Conservation (phyloP, 1,140 invertebrate species). For the Heliconius himera region DNA sequence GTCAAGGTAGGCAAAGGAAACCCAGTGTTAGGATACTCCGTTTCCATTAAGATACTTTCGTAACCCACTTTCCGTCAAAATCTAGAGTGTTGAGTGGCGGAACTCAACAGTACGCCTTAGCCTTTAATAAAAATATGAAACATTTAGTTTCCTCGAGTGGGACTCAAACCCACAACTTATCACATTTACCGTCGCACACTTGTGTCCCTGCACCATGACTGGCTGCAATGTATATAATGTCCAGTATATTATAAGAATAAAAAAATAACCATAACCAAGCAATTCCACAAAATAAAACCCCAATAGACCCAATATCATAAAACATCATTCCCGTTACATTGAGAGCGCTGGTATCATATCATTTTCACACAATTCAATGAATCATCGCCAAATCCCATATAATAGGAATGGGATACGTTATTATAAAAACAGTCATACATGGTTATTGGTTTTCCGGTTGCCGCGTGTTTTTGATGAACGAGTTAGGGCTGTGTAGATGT, state of each 20-base stretch:
- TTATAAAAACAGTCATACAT: constrained; percentile 35
- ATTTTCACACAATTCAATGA: constrained; percentile 32
- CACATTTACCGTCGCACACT: no score
- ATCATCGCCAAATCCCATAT: constrained; percentile 31
- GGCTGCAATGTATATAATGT: background rate
- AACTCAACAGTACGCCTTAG: no score
- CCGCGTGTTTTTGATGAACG: constrained; percentile 34
- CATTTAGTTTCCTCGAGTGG: no score
- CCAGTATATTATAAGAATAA: background rate
- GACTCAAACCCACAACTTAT: no score
- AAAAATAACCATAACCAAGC: background rate
- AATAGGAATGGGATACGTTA: constrained; percentile 22
- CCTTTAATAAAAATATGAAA: no score
- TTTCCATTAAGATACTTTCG: no score
- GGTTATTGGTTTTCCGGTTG: constrained; percentile 36
- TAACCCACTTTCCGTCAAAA: no score
- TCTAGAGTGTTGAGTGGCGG: no score
- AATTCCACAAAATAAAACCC: constrained; percentile 12
- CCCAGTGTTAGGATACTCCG: no score
- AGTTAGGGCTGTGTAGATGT: background rate
- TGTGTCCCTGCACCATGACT: no score
- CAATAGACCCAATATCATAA: constrained; percentile 9
- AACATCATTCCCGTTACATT: background rate
- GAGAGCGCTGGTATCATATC: constrained; percentile 6
- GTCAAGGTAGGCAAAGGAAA: no score